phyloP scores from a whole-genome alignment of 2,797 vertebrate species.

The Perodicticus potto region DNA sequence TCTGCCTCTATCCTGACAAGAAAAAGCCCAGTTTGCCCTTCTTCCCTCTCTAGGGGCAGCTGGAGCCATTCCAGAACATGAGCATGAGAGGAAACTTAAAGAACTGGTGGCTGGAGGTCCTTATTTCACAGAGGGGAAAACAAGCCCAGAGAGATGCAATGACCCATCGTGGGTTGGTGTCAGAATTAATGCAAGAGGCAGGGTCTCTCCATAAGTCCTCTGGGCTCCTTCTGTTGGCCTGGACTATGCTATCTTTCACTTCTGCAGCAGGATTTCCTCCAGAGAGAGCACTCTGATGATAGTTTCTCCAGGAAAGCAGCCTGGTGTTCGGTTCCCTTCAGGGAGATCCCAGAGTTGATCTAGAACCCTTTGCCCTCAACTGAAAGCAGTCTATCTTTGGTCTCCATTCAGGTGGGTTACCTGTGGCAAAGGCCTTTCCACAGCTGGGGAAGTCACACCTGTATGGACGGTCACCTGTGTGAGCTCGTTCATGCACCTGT shows the following conservation, averaged over 20 bases:
- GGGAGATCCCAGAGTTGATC: background rate
- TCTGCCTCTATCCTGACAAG: background rate
- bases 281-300: background rate
- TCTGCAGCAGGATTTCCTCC: background rate
- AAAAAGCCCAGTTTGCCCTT: background rate
- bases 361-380: constrained; percentile 4
- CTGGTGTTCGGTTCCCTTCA: background rate
- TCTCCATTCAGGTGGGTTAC: constrained; percentile 72
- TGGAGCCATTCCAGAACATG: background rate
- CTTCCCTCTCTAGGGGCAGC: background rate
- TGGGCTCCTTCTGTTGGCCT: background rate
- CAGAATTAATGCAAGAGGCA: background rate
- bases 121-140: background rate
- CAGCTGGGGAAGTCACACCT: constrained; percentile 89
- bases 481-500: constrained; percentile 91
- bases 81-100: background rate
- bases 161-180: background rate
- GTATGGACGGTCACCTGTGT: constrained; percentile 90
- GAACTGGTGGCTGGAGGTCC: background rate
- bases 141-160: background rate
- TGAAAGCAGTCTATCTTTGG: background rate
- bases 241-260: background rate
- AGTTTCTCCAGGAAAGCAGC: background rate
- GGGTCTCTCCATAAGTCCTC: background rate
- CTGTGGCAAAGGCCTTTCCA: constrained; percentile 91